Base-by-base conservation (phyloP, 2,888 invertebrate genomes). In the Agrilus biguttatus region DNA sequence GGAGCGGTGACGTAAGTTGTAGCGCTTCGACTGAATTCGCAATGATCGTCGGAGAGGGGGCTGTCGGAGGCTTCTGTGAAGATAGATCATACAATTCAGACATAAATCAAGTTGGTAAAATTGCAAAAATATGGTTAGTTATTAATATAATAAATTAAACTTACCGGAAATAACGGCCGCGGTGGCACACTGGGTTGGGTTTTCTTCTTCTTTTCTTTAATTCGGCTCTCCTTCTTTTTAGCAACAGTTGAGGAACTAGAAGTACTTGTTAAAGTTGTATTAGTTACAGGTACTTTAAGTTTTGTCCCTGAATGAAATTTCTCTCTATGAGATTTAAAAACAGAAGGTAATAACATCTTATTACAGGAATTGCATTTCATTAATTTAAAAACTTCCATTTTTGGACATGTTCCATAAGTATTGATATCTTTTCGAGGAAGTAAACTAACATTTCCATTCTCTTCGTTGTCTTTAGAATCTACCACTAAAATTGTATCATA, bases 351-450 rank as follows among this genome's bases (percentile, higher is more conserved):
- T 44, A 61, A 53, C 36, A 61, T 59, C 51, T 47, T 51, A 39
- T 56, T 55, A 48, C 64, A 63, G 41, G 58, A 56, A 43, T 55
- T 60, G 49, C 64, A 64, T 45, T 56, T 58, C 39, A 54, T 54
- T 46, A 60, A 58, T n/a, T 60, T 51, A 40, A 57, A 51, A 44
- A 55, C 54, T 46, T 64, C 64, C 55, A 62, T 55, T 53, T 62
- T 61, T 6, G 65, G 64, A 45, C 58, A 61, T 8, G 52, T 54
- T 21, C 65, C 64, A 51, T 61, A 64, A 33, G 64, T 46, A 28
- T 52, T 52, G 45, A 61, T 56, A 51, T 62, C 60, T 48, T 59
- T 52, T 43, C 64, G 54, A 36, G 62, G 63, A 41, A 65, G 53
- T 38, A 61, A 42, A 33, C 50, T 47, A 33, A 51, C 49, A 37